These are phyloP conservation scores for Labeo catla DNA, from an alignment of 2,113 vertebrate genomes.

Conservation along the genomic window DNA sequence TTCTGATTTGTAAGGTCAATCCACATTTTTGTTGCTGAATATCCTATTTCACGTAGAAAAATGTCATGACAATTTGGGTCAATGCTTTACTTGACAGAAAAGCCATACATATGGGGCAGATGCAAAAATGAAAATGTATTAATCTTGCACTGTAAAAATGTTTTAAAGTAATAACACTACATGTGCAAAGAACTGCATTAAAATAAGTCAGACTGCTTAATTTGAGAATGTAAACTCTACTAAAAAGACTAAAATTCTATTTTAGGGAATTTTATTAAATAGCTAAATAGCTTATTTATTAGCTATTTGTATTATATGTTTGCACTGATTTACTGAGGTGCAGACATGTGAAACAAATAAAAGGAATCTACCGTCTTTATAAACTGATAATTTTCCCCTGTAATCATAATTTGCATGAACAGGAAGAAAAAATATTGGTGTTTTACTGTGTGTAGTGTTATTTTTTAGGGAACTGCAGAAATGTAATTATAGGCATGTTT, in stretches of 20 bases:
- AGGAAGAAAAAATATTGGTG: neutral
- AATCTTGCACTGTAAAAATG: neutral
- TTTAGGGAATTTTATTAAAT: too few relatives aligned
- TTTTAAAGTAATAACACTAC: neutral
- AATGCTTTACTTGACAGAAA: neutral
- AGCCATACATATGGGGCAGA: neutral
- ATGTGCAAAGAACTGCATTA: neutral
- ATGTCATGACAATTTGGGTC: neutral
- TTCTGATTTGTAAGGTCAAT: neutral
- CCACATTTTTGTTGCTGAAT: neutral
- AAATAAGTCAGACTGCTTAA: neutral
- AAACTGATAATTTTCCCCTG: too few relatives aligned
- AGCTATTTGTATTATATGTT: too few relatives aligned
- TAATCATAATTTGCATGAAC: neutral
- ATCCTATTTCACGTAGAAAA: too few relatives aligned
- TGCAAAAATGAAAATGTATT: neutral
- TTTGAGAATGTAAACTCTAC: too few relatives aligned
- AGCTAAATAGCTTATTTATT: too few relatives aligned
- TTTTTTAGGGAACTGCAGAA: neutral
- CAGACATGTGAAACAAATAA: too few relatives aligned
- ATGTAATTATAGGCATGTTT: neutral
- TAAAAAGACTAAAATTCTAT: too few relatives aligned
- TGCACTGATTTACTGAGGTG: too few relatives aligned
- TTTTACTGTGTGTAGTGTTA: neutral
- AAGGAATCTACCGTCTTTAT: too few relatives aligned